These are phyloP conservation scores for Papilio xuthus DNA, from an alignment of 1,140 invertebrate genomes.

Conservation along the genomic window DNA sequence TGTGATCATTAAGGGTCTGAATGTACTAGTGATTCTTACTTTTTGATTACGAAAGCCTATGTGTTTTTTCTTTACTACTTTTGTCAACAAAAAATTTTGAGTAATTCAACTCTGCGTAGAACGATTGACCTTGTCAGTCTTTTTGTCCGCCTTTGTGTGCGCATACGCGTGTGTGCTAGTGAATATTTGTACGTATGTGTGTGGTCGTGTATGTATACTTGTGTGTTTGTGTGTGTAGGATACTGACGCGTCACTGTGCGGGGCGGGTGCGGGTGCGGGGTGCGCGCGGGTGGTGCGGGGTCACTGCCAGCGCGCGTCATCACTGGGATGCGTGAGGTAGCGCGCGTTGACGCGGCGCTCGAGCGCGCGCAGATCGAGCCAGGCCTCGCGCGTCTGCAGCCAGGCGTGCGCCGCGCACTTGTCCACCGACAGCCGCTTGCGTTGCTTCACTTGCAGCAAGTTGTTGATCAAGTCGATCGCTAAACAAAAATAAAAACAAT, in stretches of 20 bases:
- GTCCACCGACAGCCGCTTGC: constrained; percentile 98
- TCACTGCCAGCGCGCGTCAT: constrained; percentile 92
- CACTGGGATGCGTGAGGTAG: constrained; percentile 97
- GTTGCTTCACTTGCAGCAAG: constrained; percentile 98
- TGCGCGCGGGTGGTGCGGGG: constrained; percentile 14
- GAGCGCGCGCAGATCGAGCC: constrained; percentile 95
- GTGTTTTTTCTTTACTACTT: too few relatives aligned
- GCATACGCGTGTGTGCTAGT: too few relatives aligned
- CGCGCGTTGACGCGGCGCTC: constrained; percentile 92
- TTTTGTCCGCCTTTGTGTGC: too few relatives aligned
- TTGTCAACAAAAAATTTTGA: too few relatives aligned
- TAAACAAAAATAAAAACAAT: constrained; percentile 66
- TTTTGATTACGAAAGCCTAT: too few relatives aligned
- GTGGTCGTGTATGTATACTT: too few relatives aligned
- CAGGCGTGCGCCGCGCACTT: constrained; percentile 97
- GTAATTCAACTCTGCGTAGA: too few relatives aligned
- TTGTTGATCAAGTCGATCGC: constrained; percentile 99
- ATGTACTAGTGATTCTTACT: too few relatives aligned
- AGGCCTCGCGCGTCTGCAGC: constrained; percentile 98
- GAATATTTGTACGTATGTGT: too few relatives aligned
- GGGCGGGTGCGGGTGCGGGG: neutral
- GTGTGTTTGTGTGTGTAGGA: too few relatives aligned
- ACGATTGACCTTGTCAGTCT: too few relatives aligned
- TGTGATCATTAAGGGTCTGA: too few relatives aligned
- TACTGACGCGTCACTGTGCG: neutral